These are phyloP conservation scores for Cephus pulcher DNA, from an alignment of 2,888 invertebrate species.

Conservation along the genomic window DNA sequence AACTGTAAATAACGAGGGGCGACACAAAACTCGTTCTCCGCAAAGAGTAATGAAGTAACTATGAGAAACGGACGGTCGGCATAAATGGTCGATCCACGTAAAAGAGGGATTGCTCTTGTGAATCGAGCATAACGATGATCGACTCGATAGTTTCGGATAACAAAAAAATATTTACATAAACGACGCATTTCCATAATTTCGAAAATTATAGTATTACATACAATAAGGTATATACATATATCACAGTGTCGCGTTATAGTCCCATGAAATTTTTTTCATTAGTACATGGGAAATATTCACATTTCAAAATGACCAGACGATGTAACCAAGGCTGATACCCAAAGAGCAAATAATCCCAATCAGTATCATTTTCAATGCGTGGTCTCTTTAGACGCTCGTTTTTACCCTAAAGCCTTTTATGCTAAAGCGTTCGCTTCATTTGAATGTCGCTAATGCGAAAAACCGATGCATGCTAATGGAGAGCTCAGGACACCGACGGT, in stretches of 20 bases:
- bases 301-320: neutral
- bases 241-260: no score
- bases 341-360: neutral
- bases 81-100: neutral
- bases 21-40: neutral
- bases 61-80: neutral
- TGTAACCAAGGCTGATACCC: neutral
- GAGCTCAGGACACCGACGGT: slow-evolving; percentile 37
- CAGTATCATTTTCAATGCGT: neutral
- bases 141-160: neutral
- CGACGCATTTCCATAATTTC: neutral
- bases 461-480: slow-evolving; percentile 65
- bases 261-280: neutral
- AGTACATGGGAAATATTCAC: neutral
- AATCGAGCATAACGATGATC: neutral
- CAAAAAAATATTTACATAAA: neutral
- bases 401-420: slow-evolving; percentile 55
- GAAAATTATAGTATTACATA: neutral
- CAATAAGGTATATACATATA: neutral
- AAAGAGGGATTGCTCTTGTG: neutral
- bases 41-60: neutral
- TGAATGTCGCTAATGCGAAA: slow-evolving; percentile 65
- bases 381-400: slow-evolving; percentile 2
- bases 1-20: slow-evolving; percentile 2
- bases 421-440: slow-evolving; percentile 62